Evolutionary conservation across 2,113 vertebrate species (phyloP), one percentile per base, ranked within the genome.

Genomic region (Onychorhynchus coronatus): DNA sequence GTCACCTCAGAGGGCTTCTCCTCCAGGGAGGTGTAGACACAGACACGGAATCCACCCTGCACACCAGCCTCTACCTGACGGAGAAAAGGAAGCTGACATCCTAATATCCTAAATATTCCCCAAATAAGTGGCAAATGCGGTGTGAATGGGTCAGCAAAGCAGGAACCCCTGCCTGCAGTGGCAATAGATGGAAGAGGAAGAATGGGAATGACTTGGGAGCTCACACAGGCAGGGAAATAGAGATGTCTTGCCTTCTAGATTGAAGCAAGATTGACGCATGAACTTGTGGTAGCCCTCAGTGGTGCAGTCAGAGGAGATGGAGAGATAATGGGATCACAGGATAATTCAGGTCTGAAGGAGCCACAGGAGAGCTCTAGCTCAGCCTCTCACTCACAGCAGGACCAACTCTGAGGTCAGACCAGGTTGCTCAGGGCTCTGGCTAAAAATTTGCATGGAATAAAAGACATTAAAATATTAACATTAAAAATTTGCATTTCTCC

Each of bases 211-310:
- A 41, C 33, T 30, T 14, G 6, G 25, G 23, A 85, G 53, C 16
- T 86, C 63, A 39, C 3, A 24, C 3, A 27, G 62, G 16, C 53
- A 46, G 46, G 18, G 50, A 78, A 74, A 89, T 13, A 24, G 23
- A 55, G 61, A 55, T 10, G 14, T 61, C 67, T 37, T 59, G n/a
- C 55, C n/a, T n/a, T 81, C 78, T 63, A 74, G 46, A n/a, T 0
- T 63, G 88, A 84, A 86, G n/a, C 23, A 78, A 74, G 59, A 58
- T 86, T 74, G 89, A 80, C 76, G 70, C 15, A 3, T 15, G 89
- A 91, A 89, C 87, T 87, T 87, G 55, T 89, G 77, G 46, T 46
- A 89, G 83, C 67, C 75, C 93, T 88, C 83, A 70, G 80, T 35
- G 65, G 91, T 85, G 63, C 77, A 91, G 56, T 81, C 77, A 89